These are phyloP conservation scores for Sebastes nivosus DNA, from an alignment of 2,797 vertebrate species.

Conservation along the genomic window DNA sequence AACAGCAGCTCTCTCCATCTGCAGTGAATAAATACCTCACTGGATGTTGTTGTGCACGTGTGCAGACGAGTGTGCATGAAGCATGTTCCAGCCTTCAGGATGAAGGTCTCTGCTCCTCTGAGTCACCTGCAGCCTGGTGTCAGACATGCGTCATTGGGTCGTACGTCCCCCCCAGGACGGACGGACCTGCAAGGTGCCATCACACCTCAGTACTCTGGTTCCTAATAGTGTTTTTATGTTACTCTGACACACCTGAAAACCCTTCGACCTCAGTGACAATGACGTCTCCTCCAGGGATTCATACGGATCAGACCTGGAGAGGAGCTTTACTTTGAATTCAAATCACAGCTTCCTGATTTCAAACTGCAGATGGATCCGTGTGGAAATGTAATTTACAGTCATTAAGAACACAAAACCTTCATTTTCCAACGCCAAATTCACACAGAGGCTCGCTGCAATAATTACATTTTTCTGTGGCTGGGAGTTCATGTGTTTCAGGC, in stretches of 20 bases:
- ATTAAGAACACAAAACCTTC: neutral
- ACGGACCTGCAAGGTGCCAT: conserved; percentile 1
- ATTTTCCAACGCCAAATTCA: too few relatives aligned
- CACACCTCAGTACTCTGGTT: conserved; percentile 30
- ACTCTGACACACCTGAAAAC: neutral
- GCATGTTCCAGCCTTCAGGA: conserved; percentile 18
- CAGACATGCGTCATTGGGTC: conserved; percentile 33
- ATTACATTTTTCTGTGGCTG: rapidly evolving
- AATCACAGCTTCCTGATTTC: neutral
- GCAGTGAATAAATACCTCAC: neutral
- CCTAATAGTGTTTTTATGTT: neutral
- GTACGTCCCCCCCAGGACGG: neutral
- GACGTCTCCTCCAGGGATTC: neutral
- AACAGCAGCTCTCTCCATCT: neutral
- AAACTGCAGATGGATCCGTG: neutral
- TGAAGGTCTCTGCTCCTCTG: conserved; percentile 24
- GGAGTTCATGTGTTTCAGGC: too few relatives aligned
- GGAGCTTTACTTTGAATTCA: neutral
- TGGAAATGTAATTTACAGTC: neutral
- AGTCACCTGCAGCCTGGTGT: conserved; percentile 26
- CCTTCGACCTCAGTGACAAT: neutral
- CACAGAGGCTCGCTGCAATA: too few relatives aligned
- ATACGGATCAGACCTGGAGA: neutral
- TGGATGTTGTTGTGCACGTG: neutral
- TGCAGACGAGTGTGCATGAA: neutral